A percentile compares a stretch with the other conserved stretches of the same genome.
Evolutionary conservation across 1,140 invertebrate species (phyloP).

Genomic region (Lordiphosa mommai): DNA sequence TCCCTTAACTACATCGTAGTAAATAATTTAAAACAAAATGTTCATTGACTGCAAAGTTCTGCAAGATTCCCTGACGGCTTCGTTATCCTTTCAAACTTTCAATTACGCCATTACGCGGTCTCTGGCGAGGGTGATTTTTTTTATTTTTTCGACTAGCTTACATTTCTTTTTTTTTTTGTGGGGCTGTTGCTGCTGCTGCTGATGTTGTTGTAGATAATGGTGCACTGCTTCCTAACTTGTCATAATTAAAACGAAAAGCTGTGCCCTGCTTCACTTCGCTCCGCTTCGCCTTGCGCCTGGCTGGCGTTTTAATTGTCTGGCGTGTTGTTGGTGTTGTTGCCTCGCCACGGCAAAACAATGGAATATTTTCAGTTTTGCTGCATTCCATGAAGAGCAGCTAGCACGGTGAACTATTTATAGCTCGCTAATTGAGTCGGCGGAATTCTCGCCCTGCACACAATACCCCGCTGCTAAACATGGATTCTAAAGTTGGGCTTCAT

Average conservation of each 20-base stretch:
- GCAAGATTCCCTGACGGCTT: conserved; percentile 27
- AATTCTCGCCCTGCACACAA: neutral
- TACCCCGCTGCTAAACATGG: neutral
- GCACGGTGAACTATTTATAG: conserved; percentile 21
- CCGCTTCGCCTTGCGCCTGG: no score
- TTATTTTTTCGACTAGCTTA: neutral
- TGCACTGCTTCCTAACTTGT: no score
- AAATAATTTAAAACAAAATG: no score
- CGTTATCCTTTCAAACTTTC: neutral
- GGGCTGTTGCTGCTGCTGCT: conserved; percentile 3
- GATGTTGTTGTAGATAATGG: neutral
- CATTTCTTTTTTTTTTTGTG: neutral
- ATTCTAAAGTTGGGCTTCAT: neutral
- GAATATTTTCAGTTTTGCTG: no score
- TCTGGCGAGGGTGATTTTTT: neutral
- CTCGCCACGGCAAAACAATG: no score
- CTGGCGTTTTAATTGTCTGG: no score
- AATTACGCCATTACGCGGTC: neutral
- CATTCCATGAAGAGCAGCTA: no score
- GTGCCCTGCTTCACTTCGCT: no score
- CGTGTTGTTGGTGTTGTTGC: no score
- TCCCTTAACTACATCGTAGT: no score
- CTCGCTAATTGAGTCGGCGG: conserved; percentile 31
- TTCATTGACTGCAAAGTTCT: no score
- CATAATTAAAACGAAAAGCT: no score